Evolutionary conservation across 2,113 vertebrate genomes (phyloP).

Genomic region (Tretioscincus oriximinensis): DNA sequence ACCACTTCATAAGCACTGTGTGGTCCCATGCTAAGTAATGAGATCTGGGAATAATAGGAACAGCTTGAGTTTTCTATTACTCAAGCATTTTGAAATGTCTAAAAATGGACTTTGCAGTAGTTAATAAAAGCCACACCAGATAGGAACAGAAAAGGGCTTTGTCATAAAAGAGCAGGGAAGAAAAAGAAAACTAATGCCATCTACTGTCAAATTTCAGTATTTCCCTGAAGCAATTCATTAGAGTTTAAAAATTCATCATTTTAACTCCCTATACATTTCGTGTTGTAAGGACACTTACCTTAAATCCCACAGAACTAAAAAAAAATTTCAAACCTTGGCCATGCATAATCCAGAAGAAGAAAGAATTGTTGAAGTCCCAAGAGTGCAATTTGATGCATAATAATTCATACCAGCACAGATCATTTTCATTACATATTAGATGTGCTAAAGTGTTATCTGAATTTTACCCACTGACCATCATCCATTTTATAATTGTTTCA

Average conservation of each 20-base stretch:
- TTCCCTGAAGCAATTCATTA: neutral
- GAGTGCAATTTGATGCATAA: neutral
- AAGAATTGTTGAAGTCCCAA: neutral
- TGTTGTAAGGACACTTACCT: neutral
- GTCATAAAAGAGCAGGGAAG: slow-evolving; percentile 39
- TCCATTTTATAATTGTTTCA: neutral
- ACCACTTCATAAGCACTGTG: slow-evolving; percentile 34
- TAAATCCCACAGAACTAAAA: neutral
- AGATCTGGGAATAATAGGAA: slow-evolving; percentile 49
- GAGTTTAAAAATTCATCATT: neutral
- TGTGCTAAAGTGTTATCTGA: neutral
- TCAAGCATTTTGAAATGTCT: slow-evolving; percentile 62
- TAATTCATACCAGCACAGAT: neutral
- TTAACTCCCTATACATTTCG: neutral
- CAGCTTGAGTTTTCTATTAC: slow-evolving; percentile 62
- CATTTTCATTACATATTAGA: neutral
- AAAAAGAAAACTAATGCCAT: slow-evolving; percentile 40
- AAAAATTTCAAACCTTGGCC: neutral
- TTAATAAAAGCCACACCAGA: slow-evolving; percentile 52
- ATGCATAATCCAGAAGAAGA: neutral
- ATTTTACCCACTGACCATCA: neutral
- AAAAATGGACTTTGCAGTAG: slow-evolving; percentile 53
- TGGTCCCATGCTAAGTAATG: slow-evolving; percentile 48
- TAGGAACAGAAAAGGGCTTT: slow-evolving; percentile 44
- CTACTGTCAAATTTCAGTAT: slow-evolving; percentile 23